These are phyloP conservation scores for Notoglanidium macrostoma DNA, from an alignment of 2,797 vertebrate species.

Conservation along the genomic window DNA sequence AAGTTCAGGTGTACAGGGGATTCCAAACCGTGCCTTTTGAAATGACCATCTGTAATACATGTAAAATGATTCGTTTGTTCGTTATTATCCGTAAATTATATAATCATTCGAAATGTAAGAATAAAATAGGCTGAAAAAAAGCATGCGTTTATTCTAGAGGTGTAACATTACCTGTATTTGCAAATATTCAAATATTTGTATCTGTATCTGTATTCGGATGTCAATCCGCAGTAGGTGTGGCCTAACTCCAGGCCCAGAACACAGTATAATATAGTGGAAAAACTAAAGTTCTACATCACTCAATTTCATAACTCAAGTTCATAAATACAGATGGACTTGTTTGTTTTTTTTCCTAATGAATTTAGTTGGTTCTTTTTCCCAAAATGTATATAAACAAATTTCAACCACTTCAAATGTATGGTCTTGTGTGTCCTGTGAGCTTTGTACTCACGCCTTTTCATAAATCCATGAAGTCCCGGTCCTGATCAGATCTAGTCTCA, in stretches of 20 bases:
- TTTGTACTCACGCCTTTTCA: background rate
- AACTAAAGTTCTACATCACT: background rate
- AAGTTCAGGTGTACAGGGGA: no score
- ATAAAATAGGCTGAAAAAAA: background rate
- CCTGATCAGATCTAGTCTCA: background rate
- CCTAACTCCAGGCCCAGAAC: background rate
- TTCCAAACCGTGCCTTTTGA: background rate
- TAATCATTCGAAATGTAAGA: background rate
- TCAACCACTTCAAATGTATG: background rate
- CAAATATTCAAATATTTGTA: background rate
- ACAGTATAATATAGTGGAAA: background rate
- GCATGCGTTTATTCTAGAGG: background rate
- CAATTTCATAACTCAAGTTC: background rate
- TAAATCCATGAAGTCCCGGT: background rate
- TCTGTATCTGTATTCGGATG: background rate
- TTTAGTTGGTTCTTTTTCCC: background rate
- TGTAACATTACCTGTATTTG: background rate
- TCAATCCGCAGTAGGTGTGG: background rate
- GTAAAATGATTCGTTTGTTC: background rate
- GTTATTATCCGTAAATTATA: background rate
- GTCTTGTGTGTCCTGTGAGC: background rate
- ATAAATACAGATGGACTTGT: background rate
- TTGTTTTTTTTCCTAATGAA: background rate
- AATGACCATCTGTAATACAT: background rate
- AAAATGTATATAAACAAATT: background rate